phyloP scores from a whole-genome alignment of 2,888 invertebrate species.

The Balanococcus diminutus region DNA sequence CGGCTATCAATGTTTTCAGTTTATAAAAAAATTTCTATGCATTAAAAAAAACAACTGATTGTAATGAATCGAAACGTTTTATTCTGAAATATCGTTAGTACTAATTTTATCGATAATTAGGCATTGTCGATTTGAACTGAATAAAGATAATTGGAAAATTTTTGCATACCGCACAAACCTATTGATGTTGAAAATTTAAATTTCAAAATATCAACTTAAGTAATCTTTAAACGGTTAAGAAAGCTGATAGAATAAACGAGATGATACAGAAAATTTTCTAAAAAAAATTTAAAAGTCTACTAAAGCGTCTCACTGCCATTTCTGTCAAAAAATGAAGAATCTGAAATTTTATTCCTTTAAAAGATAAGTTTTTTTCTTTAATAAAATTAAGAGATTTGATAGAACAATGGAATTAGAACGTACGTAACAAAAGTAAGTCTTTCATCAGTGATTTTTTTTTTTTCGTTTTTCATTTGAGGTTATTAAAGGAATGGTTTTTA shows the following conservation, averaged over 20 bases:
- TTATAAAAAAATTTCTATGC: not conserved
- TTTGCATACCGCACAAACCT: slow-evolving; percentile 16
- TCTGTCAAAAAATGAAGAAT: not conserved
- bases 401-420: not conserved
- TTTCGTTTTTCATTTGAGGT: not conserved
- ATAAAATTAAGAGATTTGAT: not conserved
- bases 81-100: not conserved
- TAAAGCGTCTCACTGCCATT: not conserved
- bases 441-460: not conserved
- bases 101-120: not conserved
- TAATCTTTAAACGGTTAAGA: too few species aligned
- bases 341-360: not conserved
- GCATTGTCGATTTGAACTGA: not conserved
- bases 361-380: not conserved
- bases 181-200: not conserved
- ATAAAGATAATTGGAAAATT: not conserved
- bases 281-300: not conserved
- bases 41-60: too few species aligned
- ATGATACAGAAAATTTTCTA: too few species aligned
- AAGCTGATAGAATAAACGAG: too few species aligned
- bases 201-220: not conserved
- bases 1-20: not conserved
- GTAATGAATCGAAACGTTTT: not conserved
- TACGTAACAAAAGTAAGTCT: not conserved
- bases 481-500: not conserved